These are phyloP conservation scores for Priocnemis perturbator DNA, from an alignment of 2,888 invertebrate species.

Conservation along the genomic window DNA sequence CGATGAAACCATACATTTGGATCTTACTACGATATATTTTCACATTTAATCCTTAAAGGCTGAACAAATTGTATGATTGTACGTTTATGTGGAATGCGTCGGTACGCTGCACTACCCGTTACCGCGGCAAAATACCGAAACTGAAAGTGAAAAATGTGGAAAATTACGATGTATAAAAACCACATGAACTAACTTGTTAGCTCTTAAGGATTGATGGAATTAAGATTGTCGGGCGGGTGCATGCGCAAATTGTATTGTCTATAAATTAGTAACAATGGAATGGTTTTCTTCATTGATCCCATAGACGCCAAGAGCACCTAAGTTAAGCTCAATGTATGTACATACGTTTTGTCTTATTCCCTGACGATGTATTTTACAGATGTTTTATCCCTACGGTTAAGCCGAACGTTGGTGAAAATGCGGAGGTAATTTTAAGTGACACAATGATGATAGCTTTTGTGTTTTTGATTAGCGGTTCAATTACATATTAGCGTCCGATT, in stretches of 20 bases:
- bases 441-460: too few relatives aligned
- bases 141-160: constrained; percentile 12
- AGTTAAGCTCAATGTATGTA: constrained; percentile 12
- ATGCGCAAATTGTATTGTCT: constrained; percentile 45
- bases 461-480: too few relatives aligned
- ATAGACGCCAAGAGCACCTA: constrained; percentile 22
- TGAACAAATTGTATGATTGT: constrained; percentile 17
- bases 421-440: background rate
- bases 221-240: constrained; percentile 46
- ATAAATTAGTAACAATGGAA: constrained; percentile 41
- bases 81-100: background rate
- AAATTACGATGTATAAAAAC: constrained; percentile 20
- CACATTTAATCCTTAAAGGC: constrained; percentile 29
- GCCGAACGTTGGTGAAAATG: background rate
- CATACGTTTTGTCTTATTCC: background rate
- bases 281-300: constrained; percentile 40
- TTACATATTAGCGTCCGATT: background rate
- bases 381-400: background rate
- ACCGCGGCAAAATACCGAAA: background rate
- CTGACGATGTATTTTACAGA: background rate
- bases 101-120: background rate
- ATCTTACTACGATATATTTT: constrained; percentile 18
- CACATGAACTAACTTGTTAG: constrained; percentile 7
- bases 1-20: constrained; percentile 33
- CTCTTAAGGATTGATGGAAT: constrained; percentile 34